Percentiles rank a stretch among this genome's conserved stretches.
phyloP scores from a whole-genome alignment of 2,113 vertebrate genomes.

The Oryzias woworae region DNA sequence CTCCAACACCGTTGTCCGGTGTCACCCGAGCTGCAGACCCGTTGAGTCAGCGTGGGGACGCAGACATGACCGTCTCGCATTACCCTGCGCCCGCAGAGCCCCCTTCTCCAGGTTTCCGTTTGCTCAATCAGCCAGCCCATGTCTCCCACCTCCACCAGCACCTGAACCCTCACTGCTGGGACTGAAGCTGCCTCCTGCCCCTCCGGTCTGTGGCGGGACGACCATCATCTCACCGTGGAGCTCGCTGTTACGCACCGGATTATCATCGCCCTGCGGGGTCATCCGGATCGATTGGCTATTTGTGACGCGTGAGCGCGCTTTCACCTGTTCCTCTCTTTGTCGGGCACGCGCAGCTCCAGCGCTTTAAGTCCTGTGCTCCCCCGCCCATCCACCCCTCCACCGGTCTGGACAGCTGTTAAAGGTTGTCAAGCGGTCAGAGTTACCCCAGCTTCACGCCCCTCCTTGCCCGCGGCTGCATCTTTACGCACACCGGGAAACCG shows the following conservation, averaged over 20 bases:
- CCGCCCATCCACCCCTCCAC: conserved; percentile 60
- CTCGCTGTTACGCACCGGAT: conserved; percentile 54
- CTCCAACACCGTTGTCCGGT: conserved; percentile 60
- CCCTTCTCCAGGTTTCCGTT: conserved; percentile 60
- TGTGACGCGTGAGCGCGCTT: conserved; percentile 66
- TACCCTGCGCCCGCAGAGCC: conserved; percentile 69
- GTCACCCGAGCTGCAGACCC: conserved; percentile 64
- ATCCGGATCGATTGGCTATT: conserved; percentile 46
- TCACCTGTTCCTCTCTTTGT: conserved; percentile 76
- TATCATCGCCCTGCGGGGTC: conserved; percentile 54
- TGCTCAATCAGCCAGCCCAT: conserved; percentile 64
- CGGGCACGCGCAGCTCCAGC: conserved; percentile 65
- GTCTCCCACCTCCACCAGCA: conserved; percentile 59
- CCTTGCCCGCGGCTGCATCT: conserved; percentile 36
- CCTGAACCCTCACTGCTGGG: conserved; percentile 49
- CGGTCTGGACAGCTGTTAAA: conserved; percentile 71
- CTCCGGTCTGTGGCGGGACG: conserved; percentile 22
- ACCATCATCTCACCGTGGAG: conserved; percentile 9
- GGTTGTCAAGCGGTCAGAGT: conserved; percentile 72
- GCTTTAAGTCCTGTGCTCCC: conserved; percentile 51
- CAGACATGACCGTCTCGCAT: conserved; percentile 73
- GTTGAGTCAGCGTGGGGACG: conserved; percentile 54
- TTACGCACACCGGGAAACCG: conserved; percentile 59
- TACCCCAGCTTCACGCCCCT: conserved; percentile 51
- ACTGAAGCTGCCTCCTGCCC: conserved; percentile 33